Evolutionary conservation across 1,140 invertebrate species (phyloP).

Genomic region (Eurosta solidaginis): DNA sequence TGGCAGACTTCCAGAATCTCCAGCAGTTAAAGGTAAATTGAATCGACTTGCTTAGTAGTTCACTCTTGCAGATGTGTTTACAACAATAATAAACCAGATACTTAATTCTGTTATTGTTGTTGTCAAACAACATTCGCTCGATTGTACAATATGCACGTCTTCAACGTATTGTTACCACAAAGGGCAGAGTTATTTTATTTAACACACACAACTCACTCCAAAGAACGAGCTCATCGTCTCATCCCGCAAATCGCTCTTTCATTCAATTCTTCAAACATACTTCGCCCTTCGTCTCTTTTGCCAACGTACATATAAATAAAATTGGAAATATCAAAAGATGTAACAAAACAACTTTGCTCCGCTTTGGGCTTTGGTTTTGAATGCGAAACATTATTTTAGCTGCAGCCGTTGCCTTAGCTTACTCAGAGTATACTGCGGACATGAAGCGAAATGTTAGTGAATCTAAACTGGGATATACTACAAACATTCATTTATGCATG

Average conservation of each 20-base stretch:
- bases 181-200: neutral
- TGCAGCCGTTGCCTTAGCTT: neutral
- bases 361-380: too few relatives aligned
- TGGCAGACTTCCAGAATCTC: too few relatives aligned
- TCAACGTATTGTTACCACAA: neutral
- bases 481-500: neutral
- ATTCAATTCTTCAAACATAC: neutral
- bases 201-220: neutral
- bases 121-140: neutral
- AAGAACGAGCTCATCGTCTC: neutral
- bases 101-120: neutral
- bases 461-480: too few relatives aligned
- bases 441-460: too few relatives aligned
- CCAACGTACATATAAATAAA: neutral
- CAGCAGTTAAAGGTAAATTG: too few relatives aligned
- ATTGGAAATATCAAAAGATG: neutral
- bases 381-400: neutral
- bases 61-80: too few relatives aligned
- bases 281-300: neutral
- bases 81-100: too few relatives aligned
- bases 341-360: too few relatives aligned
- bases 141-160: neutral
- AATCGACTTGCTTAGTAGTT: too few relatives aligned
- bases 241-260: neutral
- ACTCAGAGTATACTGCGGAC: neutral